Percentiles rank a stretch among this genome's conserved stretches.
Conservation (phyloP, 35 echinoderm and acorn worm genomes). For the Lytechinus pictus region DNA sequence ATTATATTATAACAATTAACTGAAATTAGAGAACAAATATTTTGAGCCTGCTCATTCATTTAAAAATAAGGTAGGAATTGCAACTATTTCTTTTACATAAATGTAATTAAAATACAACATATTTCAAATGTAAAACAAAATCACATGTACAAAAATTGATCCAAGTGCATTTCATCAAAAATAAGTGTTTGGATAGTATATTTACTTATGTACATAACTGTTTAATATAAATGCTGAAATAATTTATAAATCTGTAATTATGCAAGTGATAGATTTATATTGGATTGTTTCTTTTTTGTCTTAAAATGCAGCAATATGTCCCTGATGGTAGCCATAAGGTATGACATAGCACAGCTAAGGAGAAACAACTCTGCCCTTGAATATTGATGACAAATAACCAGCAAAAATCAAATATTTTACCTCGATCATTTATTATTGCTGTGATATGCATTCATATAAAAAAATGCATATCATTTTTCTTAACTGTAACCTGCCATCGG, state of each 20-base stretch:
- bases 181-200: conserved; percentile 41
- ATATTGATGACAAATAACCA: background rate
- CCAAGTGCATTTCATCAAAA: background rate
- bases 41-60: background rate
- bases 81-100: background rate
- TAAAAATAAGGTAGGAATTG: background rate
- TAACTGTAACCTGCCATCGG: background rate
- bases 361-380: background rate
- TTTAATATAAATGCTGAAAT: background rate
- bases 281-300: background rate
- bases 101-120: conserved; percentile 6
- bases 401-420: background rate
- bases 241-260: background rate
- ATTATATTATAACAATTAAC: background rate
- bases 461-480: background rate
- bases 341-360: background rate
- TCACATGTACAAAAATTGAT: conserved; percentile 41
- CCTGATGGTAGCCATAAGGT: background rate
- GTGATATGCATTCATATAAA: no score
- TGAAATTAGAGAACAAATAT: background rate
- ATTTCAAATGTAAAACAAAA: conserved; percentile 8
- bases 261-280: background rate
- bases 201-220: conserved; percentile 24
- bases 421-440: no score
- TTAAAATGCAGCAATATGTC: background rate